A percentile compares a stretch with the other conserved stretches of the same genome.
Conservation (phyloP, 2,797 vertebrate species). For the Cyprinella venusta region DNA sequence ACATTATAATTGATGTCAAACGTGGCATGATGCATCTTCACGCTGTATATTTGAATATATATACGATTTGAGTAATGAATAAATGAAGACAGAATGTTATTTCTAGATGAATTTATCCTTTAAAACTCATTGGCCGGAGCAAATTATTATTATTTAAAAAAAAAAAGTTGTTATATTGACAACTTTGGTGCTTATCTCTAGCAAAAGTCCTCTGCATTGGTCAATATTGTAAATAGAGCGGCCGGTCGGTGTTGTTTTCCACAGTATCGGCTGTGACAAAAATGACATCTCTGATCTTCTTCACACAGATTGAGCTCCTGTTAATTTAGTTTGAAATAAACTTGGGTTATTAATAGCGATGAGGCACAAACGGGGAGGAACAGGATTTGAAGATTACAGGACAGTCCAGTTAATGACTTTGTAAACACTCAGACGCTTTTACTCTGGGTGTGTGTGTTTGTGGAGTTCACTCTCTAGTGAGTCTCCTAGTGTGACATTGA, state of each 20-base stretch:
- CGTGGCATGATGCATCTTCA: too few species aligned
- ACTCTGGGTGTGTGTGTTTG: not conserved
- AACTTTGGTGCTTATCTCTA: not conserved
- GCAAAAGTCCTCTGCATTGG: not conserved
- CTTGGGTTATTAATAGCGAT: constrained; percentile 7
- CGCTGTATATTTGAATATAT: not conserved
- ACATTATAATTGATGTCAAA: too few species aligned
- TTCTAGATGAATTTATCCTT: not conserved
- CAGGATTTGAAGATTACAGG: constrained; percentile 24
- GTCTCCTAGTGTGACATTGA: constrained; percentile 21
- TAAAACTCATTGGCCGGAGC: not conserved
- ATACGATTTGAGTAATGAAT: not conserved
- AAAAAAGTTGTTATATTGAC: not conserved
- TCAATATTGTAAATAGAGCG: not conserved
- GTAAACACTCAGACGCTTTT: not conserved
- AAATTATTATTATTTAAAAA: too few species aligned
- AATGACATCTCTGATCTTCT: constrained; percentile 8
- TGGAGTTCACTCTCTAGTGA: not conserved
- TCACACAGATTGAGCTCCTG: not conserved
- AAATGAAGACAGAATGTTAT: not conserved
- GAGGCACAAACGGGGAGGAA: not conserved
- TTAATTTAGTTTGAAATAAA: not conserved
- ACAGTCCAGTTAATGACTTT: not conserved
- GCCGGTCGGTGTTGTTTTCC: not conserved
- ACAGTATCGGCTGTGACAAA: not conserved